These are phyloP conservation scores for Mesorhabditis sp. DNA, from an alignment of 2,888 invertebrate species.

Conservation along the genomic window DNA sequence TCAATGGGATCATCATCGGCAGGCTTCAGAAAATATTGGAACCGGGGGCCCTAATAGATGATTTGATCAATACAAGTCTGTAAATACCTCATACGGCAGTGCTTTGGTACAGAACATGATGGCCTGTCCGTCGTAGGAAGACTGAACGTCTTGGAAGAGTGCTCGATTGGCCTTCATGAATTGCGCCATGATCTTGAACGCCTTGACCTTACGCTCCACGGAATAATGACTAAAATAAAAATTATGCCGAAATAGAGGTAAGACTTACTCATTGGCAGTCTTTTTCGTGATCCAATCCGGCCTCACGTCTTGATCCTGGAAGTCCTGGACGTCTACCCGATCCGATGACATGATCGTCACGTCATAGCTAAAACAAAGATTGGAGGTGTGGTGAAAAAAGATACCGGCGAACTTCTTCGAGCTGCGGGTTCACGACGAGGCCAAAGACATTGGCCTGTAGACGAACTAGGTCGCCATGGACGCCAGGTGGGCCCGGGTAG, in stretches of 20 bases:
- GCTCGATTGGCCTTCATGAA: no score
- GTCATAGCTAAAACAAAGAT: background rate
- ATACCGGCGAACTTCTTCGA: background rate
- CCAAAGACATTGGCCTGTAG: background rate
- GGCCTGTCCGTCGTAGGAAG: constrained; percentile 15
- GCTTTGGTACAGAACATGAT: constrained; percentile 13
- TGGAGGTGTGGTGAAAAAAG: background rate
- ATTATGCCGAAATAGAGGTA: background rate
- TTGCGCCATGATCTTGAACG: background rate
- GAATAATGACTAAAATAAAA: background rate
- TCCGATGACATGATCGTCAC: background rate
- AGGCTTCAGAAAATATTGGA: background rate
- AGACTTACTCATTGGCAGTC: background rate
- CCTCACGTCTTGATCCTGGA: background rate
- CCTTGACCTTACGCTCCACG: background rate
- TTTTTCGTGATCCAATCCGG: background rate
- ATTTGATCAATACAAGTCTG: no score
- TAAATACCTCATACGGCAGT: constrained; percentile 8
- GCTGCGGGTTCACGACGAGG: background rate
- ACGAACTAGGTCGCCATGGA: background rate
- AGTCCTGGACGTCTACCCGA: background rate
- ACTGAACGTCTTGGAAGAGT: no score
- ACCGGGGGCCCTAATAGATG: background rate
- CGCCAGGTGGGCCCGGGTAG: background rate
- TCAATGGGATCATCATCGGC: background rate